Evolutionary conservation across 2,113 vertebrate species (phyloP).

Genomic region (Polypterus bichir): DNA sequence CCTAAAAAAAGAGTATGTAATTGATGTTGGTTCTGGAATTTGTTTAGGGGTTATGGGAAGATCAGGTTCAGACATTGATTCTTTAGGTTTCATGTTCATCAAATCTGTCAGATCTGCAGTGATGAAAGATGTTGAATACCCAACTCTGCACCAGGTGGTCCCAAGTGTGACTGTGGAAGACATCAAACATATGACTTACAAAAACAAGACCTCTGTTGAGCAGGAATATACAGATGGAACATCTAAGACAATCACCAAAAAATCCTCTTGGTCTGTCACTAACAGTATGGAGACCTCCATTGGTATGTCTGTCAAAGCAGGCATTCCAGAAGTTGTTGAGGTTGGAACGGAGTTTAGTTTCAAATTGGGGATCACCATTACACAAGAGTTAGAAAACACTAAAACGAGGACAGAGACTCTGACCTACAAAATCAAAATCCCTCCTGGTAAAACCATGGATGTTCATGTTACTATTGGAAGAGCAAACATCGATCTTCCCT

Average conservation of each 20-base stretch:
- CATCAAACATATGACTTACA: conserved; percentile 9
- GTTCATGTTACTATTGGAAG: conserved; percentile 16
- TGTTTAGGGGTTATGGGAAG: conserved; percentile 20
- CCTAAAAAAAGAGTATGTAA: conserved; percentile 16
- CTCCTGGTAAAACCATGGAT: conserved; percentile 11
- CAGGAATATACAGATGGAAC: conserved; percentile 9
- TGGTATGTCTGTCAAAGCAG: conserved; percentile 12
- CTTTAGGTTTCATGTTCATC: conserved; percentile 20
- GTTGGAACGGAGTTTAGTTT: background rate
- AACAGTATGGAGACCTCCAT: background rate
- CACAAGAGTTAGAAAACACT: background rate
- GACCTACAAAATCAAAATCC: conserved; percentile 1
- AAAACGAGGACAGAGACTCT: conserved; percentile 9
- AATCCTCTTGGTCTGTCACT: conserved; percentile 17
- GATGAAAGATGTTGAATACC: conserved; percentile 12
- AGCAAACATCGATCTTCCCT: conserved; percentile 20
- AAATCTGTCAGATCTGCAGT: conserved; percentile 15
- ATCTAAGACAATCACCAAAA: conserved; percentile 15
- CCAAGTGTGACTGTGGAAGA: conserved; percentile 14
- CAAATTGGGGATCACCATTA: background rate
- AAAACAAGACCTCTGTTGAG: background rate
- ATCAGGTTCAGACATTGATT: conserved; percentile 7
- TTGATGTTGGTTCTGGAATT: conserved; percentile 22
- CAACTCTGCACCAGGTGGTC: conserved; percentile 14
- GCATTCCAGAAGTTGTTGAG: conserved; percentile 9